These are phyloP conservation scores for Cotesia congregata DNA, from an alignment of 2,888 invertebrate species.

Conservation along the genomic window DNA sequence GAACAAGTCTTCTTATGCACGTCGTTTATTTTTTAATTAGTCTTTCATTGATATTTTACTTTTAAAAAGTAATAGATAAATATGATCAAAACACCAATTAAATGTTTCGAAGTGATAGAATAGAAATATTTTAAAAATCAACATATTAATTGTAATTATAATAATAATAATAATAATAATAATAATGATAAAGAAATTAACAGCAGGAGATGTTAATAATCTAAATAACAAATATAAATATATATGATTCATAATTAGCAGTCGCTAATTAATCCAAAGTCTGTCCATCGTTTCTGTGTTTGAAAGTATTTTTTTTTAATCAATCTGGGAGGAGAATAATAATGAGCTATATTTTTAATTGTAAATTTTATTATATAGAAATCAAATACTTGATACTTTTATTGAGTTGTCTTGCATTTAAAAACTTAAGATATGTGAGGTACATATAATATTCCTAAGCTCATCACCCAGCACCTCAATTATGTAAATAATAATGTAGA, in stretches of 20 bases:
- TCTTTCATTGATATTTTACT: slow-evolving; percentile 4
- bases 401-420: too few species aligned
- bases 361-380: slow-evolving; percentile 9
- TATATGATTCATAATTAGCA: not conserved
- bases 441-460: too few species aligned
- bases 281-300: slow-evolving; percentile 60
- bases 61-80: slow-evolving; percentile 49
- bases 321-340: not conserved
- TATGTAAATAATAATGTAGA: slow-evolving; percentile 26
- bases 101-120: not conserved
- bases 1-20: slow-evolving; percentile 12
- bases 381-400: not conserved
- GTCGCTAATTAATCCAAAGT: slow-evolving; percentile 54
- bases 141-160: not conserved
- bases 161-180: not conserved
- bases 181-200: not conserved
- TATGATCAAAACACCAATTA: slow-evolving; percentile 7
- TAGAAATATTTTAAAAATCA: slow-evolving; percentile 43
- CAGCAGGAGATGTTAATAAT: not conserved
- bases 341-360: slow-evolving; percentile 9
- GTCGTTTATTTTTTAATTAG: slow-evolving; percentile 16
- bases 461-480: not conserved
- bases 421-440: too few species aligned
- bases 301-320: slow-evolving; percentile 57
- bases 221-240: not conserved